These are phyloP conservation scores for Glyphotaelius pellucidus DNA, from an alignment of 2,888 invertebrate species.

Conservation along the genomic window DNA sequence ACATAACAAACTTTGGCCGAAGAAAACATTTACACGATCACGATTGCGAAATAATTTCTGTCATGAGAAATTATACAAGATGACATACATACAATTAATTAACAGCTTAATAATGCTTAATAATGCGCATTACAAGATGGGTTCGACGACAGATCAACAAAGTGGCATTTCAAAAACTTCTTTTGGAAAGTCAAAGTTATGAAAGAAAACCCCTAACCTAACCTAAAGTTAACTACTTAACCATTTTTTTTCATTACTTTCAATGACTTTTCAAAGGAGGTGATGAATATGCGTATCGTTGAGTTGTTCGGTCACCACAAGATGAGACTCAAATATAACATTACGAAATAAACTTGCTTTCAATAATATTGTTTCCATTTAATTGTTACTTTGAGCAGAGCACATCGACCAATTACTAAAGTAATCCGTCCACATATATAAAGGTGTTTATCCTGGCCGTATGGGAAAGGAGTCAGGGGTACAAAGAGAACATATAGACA, in stretches of 20 bases:
- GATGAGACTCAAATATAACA: not conserved
- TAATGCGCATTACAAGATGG: too few relatives aligned
- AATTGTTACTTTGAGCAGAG: not conserved
- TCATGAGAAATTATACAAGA: not conserved
- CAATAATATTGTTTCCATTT: not conserved
- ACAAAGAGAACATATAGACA: not conserved
- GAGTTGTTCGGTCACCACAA: too few relatives aligned
- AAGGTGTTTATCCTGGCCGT: not conserved
- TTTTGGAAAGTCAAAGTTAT: too few relatives aligned
- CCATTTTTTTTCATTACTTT: too few relatives aligned
- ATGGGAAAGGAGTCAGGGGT: not conserved
- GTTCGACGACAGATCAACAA: too few relatives aligned
- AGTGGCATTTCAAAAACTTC: too few relatives aligned
- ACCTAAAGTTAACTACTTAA: too few relatives aligned
- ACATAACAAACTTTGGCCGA: too few relatives aligned
- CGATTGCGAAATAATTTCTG: not conserved
- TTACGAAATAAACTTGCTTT: not conserved
- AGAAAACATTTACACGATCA: not conserved
- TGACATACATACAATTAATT: not conserved
- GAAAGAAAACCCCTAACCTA: too few relatives aligned
- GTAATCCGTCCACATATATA: not conserved
- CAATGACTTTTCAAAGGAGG: too few relatives aligned
- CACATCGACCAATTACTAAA: not conserved
- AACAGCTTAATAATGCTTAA: too few relatives aligned
- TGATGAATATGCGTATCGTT: too few relatives aligned